Evolutionary conservation across 2,797 vertebrate genomes (phyloP), one percentile per base, ranked within the genome.

Genomic region (Otolemur crassicaudatus): DNA sequence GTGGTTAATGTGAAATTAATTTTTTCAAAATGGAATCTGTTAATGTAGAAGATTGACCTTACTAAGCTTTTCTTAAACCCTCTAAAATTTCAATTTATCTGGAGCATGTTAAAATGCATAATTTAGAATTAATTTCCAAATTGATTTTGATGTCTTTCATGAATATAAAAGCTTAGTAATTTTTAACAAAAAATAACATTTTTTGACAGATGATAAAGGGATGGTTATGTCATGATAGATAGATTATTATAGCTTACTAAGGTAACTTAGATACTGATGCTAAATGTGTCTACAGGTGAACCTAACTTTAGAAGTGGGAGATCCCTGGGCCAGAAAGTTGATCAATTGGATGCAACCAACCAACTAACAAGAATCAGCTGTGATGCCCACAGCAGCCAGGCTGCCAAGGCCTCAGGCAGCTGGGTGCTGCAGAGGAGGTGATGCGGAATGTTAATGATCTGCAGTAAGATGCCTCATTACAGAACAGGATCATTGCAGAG

Each of bases 71-170:
- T 90, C 85, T 93, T 95, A 95, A 95, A 92, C 69, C 91, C 53
- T 69, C 76, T 53, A 75, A n/a, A 93, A 91, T 85, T 93, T 94
- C 93, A 90, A 94, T 96, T 95, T 96, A 95, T 97, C 81, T 94
- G 43, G 90, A 95, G 49, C 80, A 29, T 95, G 61, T 95, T 94
- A 93, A 90, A 85, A 97, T 97, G 84, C 97, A 97, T 98, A 97
- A 96, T 97, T 97, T 96, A 96, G 95, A 95, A 95, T 87, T 97
- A 85, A 94, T 97, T 96, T 97, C 95, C 90, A 96, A 86, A 96
- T 87, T 85, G 81, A 97, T 90, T 87, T 80, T 72, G 56, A 73
- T 76, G 27, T 76, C 83, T 96, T 96, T 61, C 67, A 56, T 95
- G 61, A 94, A 86, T 87, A 65, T 31, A n/a, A 94, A 92, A 80